These are phyloP conservation scores for Ennomos fuscantarius DNA, from an alignment of 2,888 invertebrate genomes.

Conservation along the genomic window DNA sequence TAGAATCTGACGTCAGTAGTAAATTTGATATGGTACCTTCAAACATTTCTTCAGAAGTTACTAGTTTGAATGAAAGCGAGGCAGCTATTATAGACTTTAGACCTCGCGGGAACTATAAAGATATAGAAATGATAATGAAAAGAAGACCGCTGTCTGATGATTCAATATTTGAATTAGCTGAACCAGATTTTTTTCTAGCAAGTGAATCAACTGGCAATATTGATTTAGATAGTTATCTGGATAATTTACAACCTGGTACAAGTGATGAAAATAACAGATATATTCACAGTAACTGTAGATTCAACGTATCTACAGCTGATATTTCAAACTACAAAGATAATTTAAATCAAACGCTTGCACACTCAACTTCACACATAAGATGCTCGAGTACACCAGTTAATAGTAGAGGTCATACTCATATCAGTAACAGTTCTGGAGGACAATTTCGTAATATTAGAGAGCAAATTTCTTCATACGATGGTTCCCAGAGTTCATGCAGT, in stretches of 20 bases:
- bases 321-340: constrained; percentile 57
- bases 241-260: constrained; percentile 85
- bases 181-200: constrained; percentile 82
- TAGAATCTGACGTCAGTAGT: constrained; percentile 80
- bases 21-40: constrained; percentile 78
- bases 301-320: constrained; percentile 50
- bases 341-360: constrained; percentile 49
- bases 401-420: constrained; percentile 45
- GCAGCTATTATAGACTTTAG: constrained; percentile 83
- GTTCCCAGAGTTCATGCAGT: constrained; percentile 71
- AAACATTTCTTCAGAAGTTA: constrained; percentile 73
- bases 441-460: constrained; percentile 57
- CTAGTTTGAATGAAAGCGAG: constrained; percentile 73
- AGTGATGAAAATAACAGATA: constrained; percentile 42
- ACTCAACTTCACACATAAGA: constrained; percentile 53
- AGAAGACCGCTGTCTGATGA: constrained; percentile 91
- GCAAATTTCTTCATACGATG: constrained; percentile 63
- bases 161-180: constrained; percentile 88
- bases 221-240: constrained; percentile 89
- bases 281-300: constrained; percentile 43
- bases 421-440: constrained; percentile 46
- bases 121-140: constrained; percentile 87
- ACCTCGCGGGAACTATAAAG: constrained; percentile 70
- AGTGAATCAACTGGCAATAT: constrained; percentile 79
- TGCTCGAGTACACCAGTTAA: constrained; percentile 73